Conservation (phyloP, 1,140 invertebrate species). For the Caenorhabditis remanei region DNA sequence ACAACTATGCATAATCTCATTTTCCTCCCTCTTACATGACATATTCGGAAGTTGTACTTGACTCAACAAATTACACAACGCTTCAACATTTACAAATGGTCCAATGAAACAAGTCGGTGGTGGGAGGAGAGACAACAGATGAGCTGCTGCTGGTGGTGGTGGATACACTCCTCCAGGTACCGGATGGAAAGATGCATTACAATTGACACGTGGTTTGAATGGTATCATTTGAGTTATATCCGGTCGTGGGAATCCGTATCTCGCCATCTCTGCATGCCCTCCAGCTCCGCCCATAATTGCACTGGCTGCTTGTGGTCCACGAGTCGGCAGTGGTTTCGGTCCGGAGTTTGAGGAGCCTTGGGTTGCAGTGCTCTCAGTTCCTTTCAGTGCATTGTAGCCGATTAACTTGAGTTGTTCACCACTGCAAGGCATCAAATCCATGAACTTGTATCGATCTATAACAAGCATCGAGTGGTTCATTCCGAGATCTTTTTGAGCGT, state of each 20-base stretch:
- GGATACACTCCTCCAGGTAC: conserved; percentile 75
- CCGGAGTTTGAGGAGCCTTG: not conserved
- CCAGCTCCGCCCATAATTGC: conserved; percentile 63
- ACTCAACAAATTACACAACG: conserved; percentile 69
- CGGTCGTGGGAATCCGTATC: conserved; percentile 69
- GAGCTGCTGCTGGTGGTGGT: conserved; percentile 72
- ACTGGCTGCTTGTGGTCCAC: conserved; percentile 52
- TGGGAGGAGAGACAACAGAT: conserved; percentile 72
- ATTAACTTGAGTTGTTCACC: conserved; percentile 74
- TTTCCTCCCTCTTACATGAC: not conserved
- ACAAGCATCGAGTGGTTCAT: conserved; percentile 69
- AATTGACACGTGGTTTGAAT: conserved; percentile 73
- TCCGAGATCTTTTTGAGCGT: not conserved
- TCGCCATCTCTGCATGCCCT: conserved; percentile 48
- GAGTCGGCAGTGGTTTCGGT: conserved; percentile 26
- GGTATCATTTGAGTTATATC: conserved; percentile 77
- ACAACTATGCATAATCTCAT: not conserved
- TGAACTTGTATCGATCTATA: conserved; percentile 75
- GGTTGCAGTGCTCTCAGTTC: not conserved
- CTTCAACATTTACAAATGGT: conserved; percentile 75
- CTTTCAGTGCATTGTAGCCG: conserved; percentile 71
- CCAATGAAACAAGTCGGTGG: conserved; percentile 73
- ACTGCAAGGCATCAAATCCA: conserved; percentile 75
- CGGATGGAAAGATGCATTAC: conserved; percentile 70
- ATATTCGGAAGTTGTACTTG: conserved; percentile 32